Conservation (phyloP, 1,140 invertebrate species). For the Coboldia fuscipes region DNA sequence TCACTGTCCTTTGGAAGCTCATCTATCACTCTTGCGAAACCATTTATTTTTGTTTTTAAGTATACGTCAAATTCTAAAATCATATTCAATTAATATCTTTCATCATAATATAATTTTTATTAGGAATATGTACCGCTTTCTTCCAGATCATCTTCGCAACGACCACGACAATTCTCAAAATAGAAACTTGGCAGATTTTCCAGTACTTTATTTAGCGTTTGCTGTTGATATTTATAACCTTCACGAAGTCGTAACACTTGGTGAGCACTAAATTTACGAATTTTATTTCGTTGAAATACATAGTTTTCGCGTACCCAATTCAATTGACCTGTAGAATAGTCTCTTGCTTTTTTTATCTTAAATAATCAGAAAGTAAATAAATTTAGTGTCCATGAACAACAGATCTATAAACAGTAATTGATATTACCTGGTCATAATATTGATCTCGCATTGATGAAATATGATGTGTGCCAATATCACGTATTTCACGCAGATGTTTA, state of each 20-base stretch:
- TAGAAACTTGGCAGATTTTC: slow-evolving; percentile 85
- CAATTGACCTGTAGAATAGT: slow-evolving; percentile 73
- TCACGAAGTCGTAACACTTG: slow-evolving; percentile 72
- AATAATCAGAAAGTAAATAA: slow-evolving; percentile 13
- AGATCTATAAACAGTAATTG: too few relatives aligned
- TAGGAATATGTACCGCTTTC: slow-evolving; percentile 13
- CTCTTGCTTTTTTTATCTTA: slow-evolving; percentile 68
- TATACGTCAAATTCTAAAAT: slow-evolving; percentile 25
- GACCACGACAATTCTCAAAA: slow-evolving; percentile 78
- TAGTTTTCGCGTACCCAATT: slow-evolving; percentile 89
- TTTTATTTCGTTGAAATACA: slow-evolving; percentile 81
- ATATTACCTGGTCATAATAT: slow-evolving; percentile 67
- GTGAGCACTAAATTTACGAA: slow-evolving; percentile 82
- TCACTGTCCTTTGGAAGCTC: neutral
- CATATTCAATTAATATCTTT: neutral
- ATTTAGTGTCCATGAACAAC: neutral
- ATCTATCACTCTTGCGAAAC: slow-evolving; percentile 15
- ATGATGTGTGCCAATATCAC: slow-evolving; percentile 75
- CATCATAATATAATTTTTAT: neutral
- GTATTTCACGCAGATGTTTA: slow-evolving; percentile 67
- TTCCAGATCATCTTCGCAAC: slow-evolving; percentile 45
- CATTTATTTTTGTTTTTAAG: slow-evolving; percentile 37
- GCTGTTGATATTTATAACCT: slow-evolving; percentile 87
- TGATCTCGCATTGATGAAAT: slow-evolving; percentile 68
- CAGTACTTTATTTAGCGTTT: slow-evolving; percentile 80